Evolutionary conservation across 1,140 invertebrate species (phyloP).

Genomic region (Leptinotarsa lineolata): DNA sequence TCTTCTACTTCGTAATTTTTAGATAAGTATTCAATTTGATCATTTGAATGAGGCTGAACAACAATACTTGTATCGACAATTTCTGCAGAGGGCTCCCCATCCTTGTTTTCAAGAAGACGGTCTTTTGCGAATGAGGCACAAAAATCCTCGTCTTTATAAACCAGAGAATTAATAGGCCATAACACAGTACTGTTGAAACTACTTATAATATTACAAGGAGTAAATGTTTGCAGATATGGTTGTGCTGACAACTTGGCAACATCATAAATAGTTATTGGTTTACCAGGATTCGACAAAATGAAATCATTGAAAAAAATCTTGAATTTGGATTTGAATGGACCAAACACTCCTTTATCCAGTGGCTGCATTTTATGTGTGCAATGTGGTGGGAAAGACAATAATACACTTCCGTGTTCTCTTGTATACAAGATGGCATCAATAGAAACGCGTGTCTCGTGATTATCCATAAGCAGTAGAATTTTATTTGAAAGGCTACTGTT

Average conservation of each 20-base stretch:
- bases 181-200: too few species aligned
- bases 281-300: slow-evolving; percentile 39
- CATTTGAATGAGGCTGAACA: slow-evolving; percentile 16
- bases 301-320: slow-evolving; percentile 43
- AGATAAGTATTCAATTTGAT: background rate
- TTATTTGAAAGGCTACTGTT: slow-evolving; percentile 47
- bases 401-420: slow-evolving; percentile 48
- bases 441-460: slow-evolving; percentile 52
- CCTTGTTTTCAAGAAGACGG: slow-evolving; percentile 15
- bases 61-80: slow-evolving; percentile 11
- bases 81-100: slow-evolving; percentile 19
- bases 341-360: slow-evolving; percentile 9
- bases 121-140: too few species aligned
- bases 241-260: slow-evolving; percentile 24
- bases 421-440: slow-evolving; percentile 43
- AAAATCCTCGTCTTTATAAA: too few species aligned
- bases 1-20: slow-evolving; percentile 19
- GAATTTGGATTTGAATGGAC: slow-evolving; percentile 23
- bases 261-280: slow-evolving; percentile 36
- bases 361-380: slow-evolving; percentile 55
- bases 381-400: slow-evolving; percentile 52
- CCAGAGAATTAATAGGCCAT: too few species aligned
- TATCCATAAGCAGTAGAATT: slow-evolving; percentile 54
- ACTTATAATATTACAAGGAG: too few species aligned
- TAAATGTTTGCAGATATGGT: slow-evolving; percentile 40